Evolutionary conservation across 1,140 invertebrate species (phyloP), one percentile per base, ranked within the genome.

Genomic region (Pteromalus puparum): DNA sequence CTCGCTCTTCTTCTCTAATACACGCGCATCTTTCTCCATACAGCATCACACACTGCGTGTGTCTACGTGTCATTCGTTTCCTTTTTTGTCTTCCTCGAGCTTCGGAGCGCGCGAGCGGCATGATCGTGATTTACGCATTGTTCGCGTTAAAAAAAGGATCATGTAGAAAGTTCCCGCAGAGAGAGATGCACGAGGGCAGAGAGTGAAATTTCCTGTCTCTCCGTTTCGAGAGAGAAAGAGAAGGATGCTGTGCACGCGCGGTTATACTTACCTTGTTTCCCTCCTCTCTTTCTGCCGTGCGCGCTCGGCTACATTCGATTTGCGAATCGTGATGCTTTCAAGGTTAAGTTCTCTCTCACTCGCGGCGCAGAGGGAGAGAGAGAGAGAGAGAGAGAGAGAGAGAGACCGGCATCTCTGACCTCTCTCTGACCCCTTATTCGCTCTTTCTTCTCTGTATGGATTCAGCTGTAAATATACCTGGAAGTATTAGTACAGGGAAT

Each of bases 281-380:
- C 70, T 34, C 38, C 10, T 61, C 81, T 75, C 72, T 70, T 42
- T 15, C 48, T 72, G 46, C 72, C 46, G 28, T 30, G n/a, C 24
- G 42, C 18, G 68, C 79, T 15, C 79, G 46, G 80, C 2, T 26
- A 82, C 74, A 78, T 83, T 83, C 82, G 82, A 84, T 84, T 84
- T 84, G 82, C 82, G 82, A 84, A 84, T 84, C 82, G 76, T 74
- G 82, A 84, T 76, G 77, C 38, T 73, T 70, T 85, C 83, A 85
- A 85, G 83, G 83, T 85, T 85, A 85, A 85, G 53, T 61, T 61
- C 53, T 61, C 21, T 53, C 53, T 61, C 38, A 6, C 38, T 38
- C 7, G 70, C 30, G 76, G 61, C 18, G 53, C 38, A 38, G 13
- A 21, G 42, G 24, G 72, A 83, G 34, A n/a, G n/a, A 38, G 13